Conservation (phyloP, 1,140 invertebrate species). For the Neodiprion pinetum region DNA sequence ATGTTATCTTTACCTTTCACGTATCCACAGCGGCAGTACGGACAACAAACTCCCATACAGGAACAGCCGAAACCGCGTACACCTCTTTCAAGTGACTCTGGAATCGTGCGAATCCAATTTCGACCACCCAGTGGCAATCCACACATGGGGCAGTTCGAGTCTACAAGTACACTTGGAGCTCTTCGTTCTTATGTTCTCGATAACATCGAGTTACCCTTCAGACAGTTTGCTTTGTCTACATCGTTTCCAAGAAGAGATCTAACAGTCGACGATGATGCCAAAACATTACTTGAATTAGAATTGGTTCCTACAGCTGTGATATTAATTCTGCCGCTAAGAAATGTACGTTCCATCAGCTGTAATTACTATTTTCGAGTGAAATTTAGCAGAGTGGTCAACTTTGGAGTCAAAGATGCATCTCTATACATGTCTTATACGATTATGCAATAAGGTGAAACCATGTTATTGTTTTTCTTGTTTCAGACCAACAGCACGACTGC, state of each 20-base stretch:
- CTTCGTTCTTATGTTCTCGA: conserved; percentile 67
- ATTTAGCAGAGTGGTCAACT: conserved; percentile 11
- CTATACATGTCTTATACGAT: background rate
- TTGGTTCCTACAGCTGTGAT: conserved; percentile 82
- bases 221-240: conserved; percentile 74
- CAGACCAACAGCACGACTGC: conserved; percentile 38
- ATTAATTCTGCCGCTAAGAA: conserved; percentile 73
- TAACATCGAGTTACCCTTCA: conserved; percentile 62
- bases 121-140: conserved; percentile 79
- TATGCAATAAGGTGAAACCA: too few relatives aligned
- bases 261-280: conserved; percentile 65
- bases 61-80: conserved; percentile 26
- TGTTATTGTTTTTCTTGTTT: conserved; percentile 20
- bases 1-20: background rate
- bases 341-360: conserved; percentile 34
- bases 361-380: conserved; percentile 8
- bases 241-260: conserved; percentile 83
- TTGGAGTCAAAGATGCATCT: background rate
- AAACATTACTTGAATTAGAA: conserved; percentile 72
- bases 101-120: conserved; percentile 78
- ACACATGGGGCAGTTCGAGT: conserved; percentile 69
- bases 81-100: conserved; percentile 41
- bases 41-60: conserved; percentile 31
- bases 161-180: conserved; percentile 63
- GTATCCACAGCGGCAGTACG: conserved; percentile 11